Conservation (phyloP, 2,888 invertebrate species). For the Plebejus argus region DNA sequence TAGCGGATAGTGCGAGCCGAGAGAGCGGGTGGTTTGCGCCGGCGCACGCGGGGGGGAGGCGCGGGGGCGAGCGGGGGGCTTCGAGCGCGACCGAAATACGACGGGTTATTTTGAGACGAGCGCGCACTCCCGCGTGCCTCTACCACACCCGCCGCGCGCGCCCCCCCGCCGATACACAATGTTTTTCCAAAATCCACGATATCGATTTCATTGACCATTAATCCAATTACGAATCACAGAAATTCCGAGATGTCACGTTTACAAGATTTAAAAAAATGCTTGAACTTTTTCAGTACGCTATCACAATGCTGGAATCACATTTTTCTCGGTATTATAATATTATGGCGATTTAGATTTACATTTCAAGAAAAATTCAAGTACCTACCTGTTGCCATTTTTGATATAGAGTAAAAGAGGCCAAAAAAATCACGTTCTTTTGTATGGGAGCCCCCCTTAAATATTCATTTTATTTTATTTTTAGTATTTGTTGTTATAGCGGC, state of each 20-base stretch:
- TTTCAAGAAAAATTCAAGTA: too few relatives aligned
- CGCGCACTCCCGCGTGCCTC: conserved; percentile 62
- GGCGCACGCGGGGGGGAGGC: conserved; percentile 47
- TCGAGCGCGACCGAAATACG: conserved; percentile 74
- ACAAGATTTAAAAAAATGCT: not conserved
- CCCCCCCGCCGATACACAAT: conserved; percentile 26
- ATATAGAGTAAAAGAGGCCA: too few relatives aligned
- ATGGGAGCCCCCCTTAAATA: too few relatives aligned
- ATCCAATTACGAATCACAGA: not conserved
- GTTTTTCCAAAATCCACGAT: conserved; percentile 34
- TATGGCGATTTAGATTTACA: too few relatives aligned
- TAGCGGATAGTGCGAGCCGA: conserved; percentile 87
- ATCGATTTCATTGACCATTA: conserved; percentile 33
- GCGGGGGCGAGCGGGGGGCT: conserved; percentile 56
- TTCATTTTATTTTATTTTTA: too few relatives aligned
- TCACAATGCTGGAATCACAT: too few relatives aligned
- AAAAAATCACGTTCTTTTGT: too few relatives aligned
- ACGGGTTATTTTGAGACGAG: conserved; percentile 72
- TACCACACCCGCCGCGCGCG: conserved; percentile 39
- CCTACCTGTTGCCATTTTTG: too few relatives aligned
- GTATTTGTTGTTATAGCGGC: too few relatives aligned
- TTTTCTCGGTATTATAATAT: too few relatives aligned
- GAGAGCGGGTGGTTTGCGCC: conserved; percentile 50
- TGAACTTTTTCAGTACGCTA: not conserved
- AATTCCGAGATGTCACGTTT: not conserved